Percentiles rank a stretch among this genome's conserved stretches.
These are phyloP conservation scores for Coryphaenoides rupestris DNA, from an alignment of 2,113 vertebrate species.

Conservation along the genomic window DNA sequence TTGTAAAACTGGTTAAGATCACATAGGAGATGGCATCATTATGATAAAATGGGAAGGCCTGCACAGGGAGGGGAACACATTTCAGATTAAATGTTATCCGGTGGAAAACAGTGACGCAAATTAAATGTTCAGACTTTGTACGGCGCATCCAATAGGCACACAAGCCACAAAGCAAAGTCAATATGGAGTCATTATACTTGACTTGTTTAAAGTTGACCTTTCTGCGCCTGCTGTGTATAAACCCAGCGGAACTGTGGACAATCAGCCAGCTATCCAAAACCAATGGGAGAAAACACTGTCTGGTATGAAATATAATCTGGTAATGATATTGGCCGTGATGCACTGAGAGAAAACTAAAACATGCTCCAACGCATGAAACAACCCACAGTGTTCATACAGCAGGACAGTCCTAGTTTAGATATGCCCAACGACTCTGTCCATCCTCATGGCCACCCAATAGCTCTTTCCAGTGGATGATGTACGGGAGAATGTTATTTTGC, in stretches of 20 bases:
- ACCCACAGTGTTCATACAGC: too few relatives aligned
- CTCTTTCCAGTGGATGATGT: not conserved
- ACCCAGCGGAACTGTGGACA: slow-evolving; percentile 33
- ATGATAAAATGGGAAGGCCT: slow-evolving; percentile 58
- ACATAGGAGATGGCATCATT: slow-evolving; percentile 65
- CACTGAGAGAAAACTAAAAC: slow-evolving; percentile 51
- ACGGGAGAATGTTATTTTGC: not conserved
- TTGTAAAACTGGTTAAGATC: slow-evolving; percentile 74
- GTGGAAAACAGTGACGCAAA: slow-evolving; percentile 45
- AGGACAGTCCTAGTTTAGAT: slow-evolving; percentile 13
- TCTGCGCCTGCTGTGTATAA: slow-evolving; percentile 39
- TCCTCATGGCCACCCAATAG: not conserved
- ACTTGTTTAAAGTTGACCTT: slow-evolving; percentile 65
- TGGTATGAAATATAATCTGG: slow-evolving; percentile 35
- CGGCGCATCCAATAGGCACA: slow-evolving; percentile 27
- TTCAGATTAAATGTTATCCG: slow-evolving; percentile 47
- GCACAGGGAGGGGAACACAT: slow-evolving; percentile 27
- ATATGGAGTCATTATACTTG: slow-evolving; percentile 62
- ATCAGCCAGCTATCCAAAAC: slow-evolving; percentile 26
- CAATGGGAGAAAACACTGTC: slow-evolving; percentile 25
- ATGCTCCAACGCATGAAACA: slow-evolving; percentile 14
- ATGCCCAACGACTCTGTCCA: not conserved
- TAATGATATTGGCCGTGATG: slow-evolving; percentile 25
- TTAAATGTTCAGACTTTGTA: slow-evolving; percentile 2
- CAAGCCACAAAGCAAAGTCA: slow-evolving; percentile 57